Conservation (phyloP, 2,797 vertebrate genomes). For the Falco peregrinus region DNA sequence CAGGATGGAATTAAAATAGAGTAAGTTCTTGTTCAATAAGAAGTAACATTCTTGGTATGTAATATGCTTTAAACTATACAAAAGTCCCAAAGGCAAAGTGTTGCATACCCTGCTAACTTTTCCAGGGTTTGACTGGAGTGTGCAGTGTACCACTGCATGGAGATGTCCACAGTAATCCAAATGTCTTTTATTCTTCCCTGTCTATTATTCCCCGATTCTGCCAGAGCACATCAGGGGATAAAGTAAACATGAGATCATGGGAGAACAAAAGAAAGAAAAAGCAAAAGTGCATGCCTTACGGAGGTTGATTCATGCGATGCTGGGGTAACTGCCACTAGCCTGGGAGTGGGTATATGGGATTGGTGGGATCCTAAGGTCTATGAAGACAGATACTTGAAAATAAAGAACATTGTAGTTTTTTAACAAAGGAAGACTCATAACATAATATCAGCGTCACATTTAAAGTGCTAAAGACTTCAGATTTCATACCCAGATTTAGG, state of each 20-base stretch:
- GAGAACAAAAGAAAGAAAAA: constrained; percentile 49
- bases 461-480: not conserved
- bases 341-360: not conserved
- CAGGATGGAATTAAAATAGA: not conserved
- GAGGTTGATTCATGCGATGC: not conserved
- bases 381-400: not conserved
- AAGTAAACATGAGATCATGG: not conserved
- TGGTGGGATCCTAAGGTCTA: not conserved
- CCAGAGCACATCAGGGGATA: not conserved
- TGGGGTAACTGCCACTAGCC: not conserved
- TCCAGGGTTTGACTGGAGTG: not conserved
- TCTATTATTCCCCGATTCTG: not conserved
- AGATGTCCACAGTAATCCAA: not conserved
- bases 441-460: not conserved
- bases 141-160: not conserved
- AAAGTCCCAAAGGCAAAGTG: not conserved
- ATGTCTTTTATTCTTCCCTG: not conserved
- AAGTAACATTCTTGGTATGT: not conserved
- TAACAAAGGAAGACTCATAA: not conserved
- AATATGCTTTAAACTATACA: not conserved
- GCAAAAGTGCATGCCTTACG: not conserved
- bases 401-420: not conserved
- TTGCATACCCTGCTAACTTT: not conserved
- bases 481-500: not conserved
- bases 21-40: not conserved